A percentile compares a stretch with the other conserved stretches of the same genome.
phyloP scores from a whole-genome alignment of 2,888 invertebrate genomes.

The Leptinotarsa haldemani region DNA sequence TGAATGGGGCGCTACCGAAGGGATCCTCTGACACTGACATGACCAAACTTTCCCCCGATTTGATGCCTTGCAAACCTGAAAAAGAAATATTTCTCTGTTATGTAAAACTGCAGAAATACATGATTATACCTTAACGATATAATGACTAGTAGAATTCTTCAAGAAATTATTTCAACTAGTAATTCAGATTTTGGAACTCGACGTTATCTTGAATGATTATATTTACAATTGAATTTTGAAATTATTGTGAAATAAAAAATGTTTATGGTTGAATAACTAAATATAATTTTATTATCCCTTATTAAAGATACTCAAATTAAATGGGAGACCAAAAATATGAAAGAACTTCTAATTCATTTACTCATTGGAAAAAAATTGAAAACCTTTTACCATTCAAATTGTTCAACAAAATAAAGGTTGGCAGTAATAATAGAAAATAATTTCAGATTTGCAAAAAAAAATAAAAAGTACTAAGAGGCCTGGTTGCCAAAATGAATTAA shows the following conservation, averaged over 20 bases:
- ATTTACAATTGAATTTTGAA: slow-evolving; percentile 32
- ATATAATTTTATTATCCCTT: slow-evolving; percentile 13
- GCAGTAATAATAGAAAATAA: too few species aligned
- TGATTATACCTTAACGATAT: not conserved
- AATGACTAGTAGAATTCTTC: not conserved
- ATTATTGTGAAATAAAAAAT: slow-evolving; percentile 3
- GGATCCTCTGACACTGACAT: slow-evolving; percentile 80
- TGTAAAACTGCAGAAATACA: not conserved
- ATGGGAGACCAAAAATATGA: not conserved
- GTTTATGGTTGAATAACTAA: not conserved
- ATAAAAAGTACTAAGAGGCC: too few species aligned
- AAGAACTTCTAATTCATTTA: not conserved
- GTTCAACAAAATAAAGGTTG: too few species aligned
- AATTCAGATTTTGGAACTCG: not conserved
- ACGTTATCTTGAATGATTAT: slow-evolving; percentile 30
- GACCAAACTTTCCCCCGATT: slow-evolving; percentile 76
- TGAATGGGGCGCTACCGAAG: slow-evolving; percentile 86
- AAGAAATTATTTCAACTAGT: not conserved
- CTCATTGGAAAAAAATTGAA: too few species aligned
- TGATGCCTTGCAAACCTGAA: slow-evolving; percentile 67
- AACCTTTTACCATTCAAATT: too few species aligned
- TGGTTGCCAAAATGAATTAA: too few species aligned
- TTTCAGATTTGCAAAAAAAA: too few species aligned
- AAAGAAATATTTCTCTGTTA: not conserved
- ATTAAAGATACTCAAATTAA: not conserved